phyloP scores from a whole-genome alignment of 2,888 invertebrate genomes.

The Drosophila birchii region DNA sequence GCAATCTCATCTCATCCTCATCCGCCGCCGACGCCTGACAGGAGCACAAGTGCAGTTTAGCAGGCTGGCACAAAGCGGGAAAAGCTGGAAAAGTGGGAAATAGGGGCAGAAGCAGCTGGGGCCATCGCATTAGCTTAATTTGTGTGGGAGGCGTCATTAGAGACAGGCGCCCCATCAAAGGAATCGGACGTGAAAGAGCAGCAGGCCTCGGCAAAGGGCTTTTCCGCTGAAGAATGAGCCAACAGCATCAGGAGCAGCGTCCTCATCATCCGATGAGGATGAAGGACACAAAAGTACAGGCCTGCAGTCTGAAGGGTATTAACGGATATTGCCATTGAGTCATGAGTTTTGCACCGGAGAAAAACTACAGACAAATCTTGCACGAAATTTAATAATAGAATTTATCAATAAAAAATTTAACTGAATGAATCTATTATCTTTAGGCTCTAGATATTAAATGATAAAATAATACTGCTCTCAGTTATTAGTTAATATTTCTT shows the following conservation, averaged over 20 bases:
- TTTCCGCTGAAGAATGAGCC: constrained; percentile 58
- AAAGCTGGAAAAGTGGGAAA: constrained; percentile 24
- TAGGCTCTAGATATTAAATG: not conserved
- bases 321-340: not conserved
- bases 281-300: constrained; percentile 6
- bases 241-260: constrained; percentile 1
- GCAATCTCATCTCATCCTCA: constrained; percentile 27
- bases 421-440: not conserved
- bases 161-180: constrained; percentile 64
- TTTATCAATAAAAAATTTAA: not conserved
- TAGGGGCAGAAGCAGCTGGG: constrained; percentile 39
- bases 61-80: constrained; percentile 7
- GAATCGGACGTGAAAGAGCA: constrained; percentile 49
- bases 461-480: not conserved
- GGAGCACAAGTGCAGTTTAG: constrained; percentile 69
- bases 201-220: constrained; percentile 31
- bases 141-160: constrained; percentile 75
- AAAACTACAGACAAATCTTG: not conserved
- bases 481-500: too few relatives aligned
- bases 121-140: constrained; percentile 74
- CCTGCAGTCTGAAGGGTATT: constrained; percentile 3
- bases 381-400: not conserved
- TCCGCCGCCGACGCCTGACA: constrained; percentile 62
- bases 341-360: not conserved
- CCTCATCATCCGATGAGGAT: constrained; percentile 3